Percentiles rank a stretch among this genome's conserved stretches.
Evolutionary conservation across 2,113 vertebrate genomes (phyloP).

Genomic region (Fulica atra): DNA sequence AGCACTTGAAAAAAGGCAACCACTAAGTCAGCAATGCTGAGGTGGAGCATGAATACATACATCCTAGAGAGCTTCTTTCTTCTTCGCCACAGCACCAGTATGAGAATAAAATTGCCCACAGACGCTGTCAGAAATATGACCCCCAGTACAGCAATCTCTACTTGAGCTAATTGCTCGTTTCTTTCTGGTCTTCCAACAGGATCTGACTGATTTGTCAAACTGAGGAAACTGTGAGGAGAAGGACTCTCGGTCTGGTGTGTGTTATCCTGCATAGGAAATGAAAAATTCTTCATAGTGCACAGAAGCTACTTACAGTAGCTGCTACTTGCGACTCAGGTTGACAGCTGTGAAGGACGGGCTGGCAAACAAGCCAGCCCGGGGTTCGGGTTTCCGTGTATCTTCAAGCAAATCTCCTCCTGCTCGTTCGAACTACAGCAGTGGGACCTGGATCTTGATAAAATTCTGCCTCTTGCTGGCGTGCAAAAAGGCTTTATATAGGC

Average conservation of each 20-base stretch:
- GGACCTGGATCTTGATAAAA: constrained; percentile 19
- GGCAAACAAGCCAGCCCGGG: constrained; percentile 4
- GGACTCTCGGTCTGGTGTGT: constrained; percentile 2
- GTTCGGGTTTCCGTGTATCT: neutral
- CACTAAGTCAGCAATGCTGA: constrained; percentile 83
- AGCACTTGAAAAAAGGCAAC: constrained; percentile 88
- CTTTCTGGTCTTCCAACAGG: constrained; percentile 66
- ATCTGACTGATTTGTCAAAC: constrained; percentile 61
- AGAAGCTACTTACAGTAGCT: constrained; percentile 24
- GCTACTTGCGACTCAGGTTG: constrained; percentile 25
- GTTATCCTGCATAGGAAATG: constrained; percentile 52
- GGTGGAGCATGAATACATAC: constrained; percentile 82
- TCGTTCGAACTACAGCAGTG: neutral
- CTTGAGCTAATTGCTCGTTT: constrained; percentile 77
- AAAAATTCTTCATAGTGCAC: constrained; percentile 71
- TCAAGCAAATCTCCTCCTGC: constrained; percentile 29
- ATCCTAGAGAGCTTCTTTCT: constrained; percentile 80
- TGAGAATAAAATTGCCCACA: constrained; percentile 78
- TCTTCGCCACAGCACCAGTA: constrained; percentile 78
- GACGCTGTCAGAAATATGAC: constrained; percentile 78
- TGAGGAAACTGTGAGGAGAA: constrained; percentile 44
- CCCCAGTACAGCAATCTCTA: constrained; percentile 78
- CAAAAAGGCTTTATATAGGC: constrained; percentile 55
- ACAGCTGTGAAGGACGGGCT: constrained; percentile 18
- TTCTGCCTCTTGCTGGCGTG: constrained; percentile 31